phyloP scores from a whole-genome alignment of 2,888 invertebrate species.

The Pterostichus madidus region DNA sequence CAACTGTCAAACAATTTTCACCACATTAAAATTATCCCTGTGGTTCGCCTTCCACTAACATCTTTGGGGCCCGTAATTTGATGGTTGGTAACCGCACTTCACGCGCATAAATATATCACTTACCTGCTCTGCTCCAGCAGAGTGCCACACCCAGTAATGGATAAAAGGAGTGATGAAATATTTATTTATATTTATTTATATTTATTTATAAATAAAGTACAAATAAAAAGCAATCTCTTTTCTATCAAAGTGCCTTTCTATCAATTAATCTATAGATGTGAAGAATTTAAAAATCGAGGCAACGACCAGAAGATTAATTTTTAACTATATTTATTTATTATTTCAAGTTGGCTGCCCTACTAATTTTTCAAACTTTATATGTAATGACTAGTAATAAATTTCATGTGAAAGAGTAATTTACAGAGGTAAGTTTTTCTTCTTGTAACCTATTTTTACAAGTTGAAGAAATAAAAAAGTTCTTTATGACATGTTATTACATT shows the following conservation, averaged over 20 bases:
- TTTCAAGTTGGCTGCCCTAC: not conserved
- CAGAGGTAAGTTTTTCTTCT: slow-evolving; percentile 16
- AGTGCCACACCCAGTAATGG: too few relatives aligned
- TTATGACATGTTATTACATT: slow-evolving; percentile 39
- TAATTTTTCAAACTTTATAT: slow-evolving; percentile 4
- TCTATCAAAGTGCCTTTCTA: too few relatives aligned
- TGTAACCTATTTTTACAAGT: slow-evolving; percentile 30
- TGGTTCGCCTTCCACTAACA: too few relatives aligned
- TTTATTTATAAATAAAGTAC: too few relatives aligned
- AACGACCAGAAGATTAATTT: slow-evolving; percentile 11
- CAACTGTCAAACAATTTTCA: too few relatives aligned
- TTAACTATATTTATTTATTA: slow-evolving; percentile 5
- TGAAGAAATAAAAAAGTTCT: slow-evolving; percentile 14
- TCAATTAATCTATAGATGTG: not conserved
- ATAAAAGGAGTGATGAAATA: too few relatives aligned
- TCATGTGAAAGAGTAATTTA: slow-evolving; percentile 8
- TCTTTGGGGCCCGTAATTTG: too few relatives aligned
- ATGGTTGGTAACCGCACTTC: too few relatives aligned
- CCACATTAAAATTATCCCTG: too few relatives aligned
- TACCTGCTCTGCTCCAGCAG: too few relatives aligned
- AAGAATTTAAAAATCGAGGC: not conserved
- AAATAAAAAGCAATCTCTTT: not conserved
- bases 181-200: too few relatives aligned
- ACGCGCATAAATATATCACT: too few relatives aligned
- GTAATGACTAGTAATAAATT: slow-evolving; percentile 21